Base-by-base conservation (phyloP, 2,113 vertebrate species). In the Varanus komodoensis region DNA sequence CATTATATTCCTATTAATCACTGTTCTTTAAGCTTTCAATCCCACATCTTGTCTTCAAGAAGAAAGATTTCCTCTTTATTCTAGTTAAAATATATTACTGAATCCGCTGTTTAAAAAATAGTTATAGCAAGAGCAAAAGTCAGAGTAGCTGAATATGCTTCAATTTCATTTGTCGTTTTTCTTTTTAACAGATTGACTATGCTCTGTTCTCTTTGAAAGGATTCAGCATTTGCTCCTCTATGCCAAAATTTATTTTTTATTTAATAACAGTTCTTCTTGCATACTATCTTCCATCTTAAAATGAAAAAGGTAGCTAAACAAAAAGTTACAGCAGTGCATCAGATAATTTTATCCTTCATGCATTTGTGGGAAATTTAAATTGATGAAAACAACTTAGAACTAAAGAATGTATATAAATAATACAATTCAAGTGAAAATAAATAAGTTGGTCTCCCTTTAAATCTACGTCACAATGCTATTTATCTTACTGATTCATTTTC, bases 11-110 rank as follows among this genome's bases (percentile, higher is more conserved):
- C 90, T 21, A 38, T 71, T 79, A 93, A 89, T 67, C 48, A 64
- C 8, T 77, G 52, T 27, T 9, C 75, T 91, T 64, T 84, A 93
- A 4, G 1, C 74, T 92, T 92, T 71, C 77, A 93, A 86, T 94
- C 93, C 68, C 23, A 86, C 50, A 84, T 86, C 86, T 82, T 0
- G 1, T n/a, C 89, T 57, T 89, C 78, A 61, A 69, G 54, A 6
- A 87, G 82, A 68, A 94, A 93, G 91, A 88, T 3, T n/a, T 87
- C 89, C 27, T 32, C n/a, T 87, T 82, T 52, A 82, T 74, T 89
- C 57, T 38, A 4, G 61, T 86, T 89, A 86, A 1, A 89, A 4
- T 8, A 84, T 71, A 29, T 86, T 75, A 48, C 6, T n/a, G 11
- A 84, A 67, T 74, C 61, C 27, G 80, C 87, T 29, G 32, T 11